Evolutionary conservation across 2,888 invertebrate genomes (phyloP), one percentile per base, ranked within the genome.

Genomic region (Cremastobaeus sp.): DNA sequence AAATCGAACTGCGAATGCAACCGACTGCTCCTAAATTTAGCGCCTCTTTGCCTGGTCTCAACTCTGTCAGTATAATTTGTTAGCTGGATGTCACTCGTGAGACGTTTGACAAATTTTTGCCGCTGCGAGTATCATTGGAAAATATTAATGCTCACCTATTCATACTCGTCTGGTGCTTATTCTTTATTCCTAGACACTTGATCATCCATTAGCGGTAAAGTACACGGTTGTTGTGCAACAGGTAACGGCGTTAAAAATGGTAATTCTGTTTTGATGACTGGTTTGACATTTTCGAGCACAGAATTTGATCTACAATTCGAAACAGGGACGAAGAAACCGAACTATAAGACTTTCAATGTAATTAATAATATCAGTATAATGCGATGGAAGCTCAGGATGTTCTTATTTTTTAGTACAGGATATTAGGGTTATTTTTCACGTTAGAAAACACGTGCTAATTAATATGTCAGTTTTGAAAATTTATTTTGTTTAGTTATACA

Each of bases 81-180:
- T 65, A 65, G 39, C 1, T 39, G 25, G 50, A 43, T 52, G 71
- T 65, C 71, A 52, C 43, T 39, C 34, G 20, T 12, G 17, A 37
- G 71, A 71, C 71, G 30, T 65, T 57, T 65, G 71, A 71, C 71
- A 71, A 71, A 71, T 71, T 71, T 64, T 71, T 57, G 43, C 30
- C 34, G 71, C 52, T 45, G 71, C 52, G 25, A 64, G 55, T 57
- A 48, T 64, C 64, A 65, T 71, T 71, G 64, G 57, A 65, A 59
- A 71, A 71, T 71, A 71, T 71, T 65, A 71, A 71, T 71, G 70
- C 9, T 21, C n/a, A 28, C 14, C 70, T 48, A 71, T 71, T 64
- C 50, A 25, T 71, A 64, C 45, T 20, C 50, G 64, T 71, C 70
- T 71, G 18, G 30, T 20, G 48, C 60, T 39, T 54, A 47, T 69